phyloP scores from a whole-genome alignment of 2,797 vertebrate species.

The Macropodus opercularis region DNA sequence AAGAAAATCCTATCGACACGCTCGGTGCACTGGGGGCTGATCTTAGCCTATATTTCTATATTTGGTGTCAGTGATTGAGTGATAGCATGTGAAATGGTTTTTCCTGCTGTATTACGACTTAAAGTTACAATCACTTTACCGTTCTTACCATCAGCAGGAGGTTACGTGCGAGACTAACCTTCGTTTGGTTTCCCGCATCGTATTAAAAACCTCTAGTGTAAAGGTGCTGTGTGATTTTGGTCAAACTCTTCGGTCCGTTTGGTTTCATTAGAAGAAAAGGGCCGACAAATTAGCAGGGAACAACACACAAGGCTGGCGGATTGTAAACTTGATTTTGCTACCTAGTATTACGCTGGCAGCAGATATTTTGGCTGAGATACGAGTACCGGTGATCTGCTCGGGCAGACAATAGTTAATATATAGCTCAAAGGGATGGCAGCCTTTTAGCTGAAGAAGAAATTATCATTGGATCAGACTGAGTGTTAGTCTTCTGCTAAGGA shows the following conservation, averaged over 20 bases:
- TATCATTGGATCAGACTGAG: conserved; percentile 66
- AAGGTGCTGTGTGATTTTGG: conserved; percentile 37
- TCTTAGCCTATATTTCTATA: conserved; percentile 79
- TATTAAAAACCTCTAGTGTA: conserved; percentile 7
- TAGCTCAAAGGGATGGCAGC: conserved; percentile 54
- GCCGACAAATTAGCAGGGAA: conserved; percentile 36
- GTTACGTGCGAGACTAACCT: conserved; percentile 13
- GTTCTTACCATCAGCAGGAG: conserved; percentile 34
- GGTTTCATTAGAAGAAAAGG: conserved; percentile 34
- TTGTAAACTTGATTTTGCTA: conserved; percentile 41
- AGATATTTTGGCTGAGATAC: conserved; percentile 24
- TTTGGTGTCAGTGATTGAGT: conserved; percentile 80
- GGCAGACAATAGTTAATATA: conserved; percentile 64
- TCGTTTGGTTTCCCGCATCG: conserved; percentile 22
- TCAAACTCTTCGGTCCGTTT: conserved; percentile 26
- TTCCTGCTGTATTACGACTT: conserved; percentile 49
- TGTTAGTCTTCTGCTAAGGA: conserved; percentile 76
- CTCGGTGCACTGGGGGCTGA: conserved; percentile 78
- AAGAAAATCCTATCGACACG: conserved; percentile 81
- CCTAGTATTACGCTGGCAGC: conserved; percentile 49
- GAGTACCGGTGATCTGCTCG: conserved; percentile 46
- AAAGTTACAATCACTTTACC: conserved; percentile 56
- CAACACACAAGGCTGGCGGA: conserved; percentile 22
- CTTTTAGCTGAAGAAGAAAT: conserved; percentile 63
- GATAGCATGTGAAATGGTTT: conserved; percentile 75